Evolutionary conservation across 2,888 invertebrate genomes (phyloP).

Genomic region (Omphaloscelis lunosa): DNA sequence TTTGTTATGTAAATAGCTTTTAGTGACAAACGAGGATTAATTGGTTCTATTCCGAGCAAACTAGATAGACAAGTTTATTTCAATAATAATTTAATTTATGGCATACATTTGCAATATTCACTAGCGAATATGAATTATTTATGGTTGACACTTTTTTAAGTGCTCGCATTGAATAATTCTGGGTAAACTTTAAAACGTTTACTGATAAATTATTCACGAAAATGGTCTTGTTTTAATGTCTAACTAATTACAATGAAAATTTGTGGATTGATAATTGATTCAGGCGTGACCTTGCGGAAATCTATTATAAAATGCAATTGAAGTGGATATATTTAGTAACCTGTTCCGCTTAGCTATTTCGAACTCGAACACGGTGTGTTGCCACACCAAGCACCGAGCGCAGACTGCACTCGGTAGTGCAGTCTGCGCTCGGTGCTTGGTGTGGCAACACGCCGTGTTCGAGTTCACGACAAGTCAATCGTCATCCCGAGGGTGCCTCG

Average conservation of each 20-base stretch:
- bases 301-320: too few species aligned
- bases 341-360: too few species aligned
- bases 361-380: too few species aligned
- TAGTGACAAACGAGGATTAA: conserved; percentile 37
- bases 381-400: too few species aligned
- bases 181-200: conserved; percentile 6
- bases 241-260: neutral
- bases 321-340: too few species aligned
- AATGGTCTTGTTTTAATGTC: neutral
- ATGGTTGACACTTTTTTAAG: conserved; percentile 39
- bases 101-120: conserved; percentile 55
- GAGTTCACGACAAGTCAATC: too few species aligned
- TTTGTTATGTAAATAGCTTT: conserved; percentile 37
- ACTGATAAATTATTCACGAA: conserved; percentile 1
- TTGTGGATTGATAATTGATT: neutral
- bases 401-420: too few species aligned
- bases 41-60: conserved; percentile 34
- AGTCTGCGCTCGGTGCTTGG: too few species aligned
- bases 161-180: conserved; percentile 22
- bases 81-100: conserved; percentile 55
- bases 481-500: too few species aligned
- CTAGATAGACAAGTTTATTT: conserved; percentile 36
- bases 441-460: too few species aligned
- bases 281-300: too few species aligned
- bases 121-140: conserved; percentile 45